Percentiles rank a stretch among this genome's conserved stretches.
Conservation (phyloP, 2,797 vertebrate genomes). For the Simalia tracyae region DNA sequence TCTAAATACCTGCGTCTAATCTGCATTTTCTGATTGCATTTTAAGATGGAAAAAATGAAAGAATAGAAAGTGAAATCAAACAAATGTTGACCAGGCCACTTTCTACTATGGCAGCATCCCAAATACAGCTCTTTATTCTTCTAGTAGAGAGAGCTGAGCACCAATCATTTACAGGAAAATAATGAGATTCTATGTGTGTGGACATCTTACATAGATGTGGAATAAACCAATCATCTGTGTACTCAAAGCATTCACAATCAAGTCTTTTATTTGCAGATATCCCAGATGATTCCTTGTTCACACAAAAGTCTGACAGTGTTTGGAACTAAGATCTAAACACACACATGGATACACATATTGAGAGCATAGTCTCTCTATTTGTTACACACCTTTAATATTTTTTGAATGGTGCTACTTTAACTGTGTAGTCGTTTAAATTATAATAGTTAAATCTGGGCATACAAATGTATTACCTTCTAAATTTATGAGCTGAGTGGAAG, state of each 20-base stretch:
- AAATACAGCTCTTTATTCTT: not conserved
- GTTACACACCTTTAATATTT: not conserved
- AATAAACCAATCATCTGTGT: not conserved
- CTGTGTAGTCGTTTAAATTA: slow-evolving; percentile 13
- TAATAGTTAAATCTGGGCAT: slow-evolving; percentile 24
- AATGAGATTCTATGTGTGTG: too few relatives aligned
- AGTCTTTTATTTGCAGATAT: not conserved
- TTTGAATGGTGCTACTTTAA: not conserved
- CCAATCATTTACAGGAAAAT: not conserved
- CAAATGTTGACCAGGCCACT: not conserved
- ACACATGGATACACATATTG: not conserved
- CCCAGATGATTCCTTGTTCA: not conserved
- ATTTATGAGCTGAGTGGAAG: slow-evolving; percentile 42
- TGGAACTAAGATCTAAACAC: not conserved
- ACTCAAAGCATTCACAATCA: not conserved
- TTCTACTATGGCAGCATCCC: not conserved
- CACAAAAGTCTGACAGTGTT: not conserved
- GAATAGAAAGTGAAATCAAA: not conserved
- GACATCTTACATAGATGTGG: not conserved
- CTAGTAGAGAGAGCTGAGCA: not conserved
- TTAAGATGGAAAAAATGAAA: not conserved
- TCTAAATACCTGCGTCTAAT: not conserved
- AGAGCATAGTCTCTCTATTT: not conserved
- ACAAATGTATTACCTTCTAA: slow-evolving; percentile 12
- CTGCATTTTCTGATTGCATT: not conserved